Percentiles rank a stretch among this genome's conserved stretches.
phyloP scores from a whole-genome alignment of 2,797 vertebrate species.

The Sebastes glaucus region DNA sequence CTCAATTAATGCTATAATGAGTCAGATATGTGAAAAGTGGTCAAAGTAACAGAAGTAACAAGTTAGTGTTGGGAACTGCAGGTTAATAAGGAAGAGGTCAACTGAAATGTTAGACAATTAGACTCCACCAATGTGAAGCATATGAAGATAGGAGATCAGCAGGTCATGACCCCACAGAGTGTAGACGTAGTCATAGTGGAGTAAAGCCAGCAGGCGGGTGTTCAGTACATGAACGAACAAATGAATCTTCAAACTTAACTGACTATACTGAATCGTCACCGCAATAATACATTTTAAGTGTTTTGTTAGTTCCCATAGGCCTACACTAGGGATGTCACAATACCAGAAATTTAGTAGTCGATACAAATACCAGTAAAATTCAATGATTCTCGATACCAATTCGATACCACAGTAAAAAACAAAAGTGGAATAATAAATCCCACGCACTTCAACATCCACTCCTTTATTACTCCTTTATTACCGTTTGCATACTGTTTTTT shows the following conservation, averaged over 20 bases:
- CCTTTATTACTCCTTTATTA: too few species aligned
- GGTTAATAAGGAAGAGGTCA: not conserved
- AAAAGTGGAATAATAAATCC: too few species aligned
- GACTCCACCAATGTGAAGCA: not conserved
- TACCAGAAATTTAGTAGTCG: too few species aligned
- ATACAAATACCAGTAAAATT: too few species aligned
- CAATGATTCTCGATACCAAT: too few species aligned
- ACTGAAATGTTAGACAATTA: not conserved
- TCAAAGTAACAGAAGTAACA: not conserved
- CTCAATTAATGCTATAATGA: not conserved
- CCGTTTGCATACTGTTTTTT: too few species aligned
- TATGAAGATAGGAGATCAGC: not conserved
- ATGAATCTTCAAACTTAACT: not conserved
- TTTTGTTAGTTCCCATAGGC: too few species aligned
- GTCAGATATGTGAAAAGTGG: not conserved
- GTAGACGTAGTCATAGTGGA: not conserved
- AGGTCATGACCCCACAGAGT: not conserved
- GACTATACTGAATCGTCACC: not conserved
- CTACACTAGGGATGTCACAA: too few species aligned
- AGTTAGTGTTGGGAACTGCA: not conserved
- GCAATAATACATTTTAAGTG: too few species aligned
- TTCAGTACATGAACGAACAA: not conserved
- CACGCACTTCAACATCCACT: too few species aligned
- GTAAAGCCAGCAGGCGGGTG: not conserved
- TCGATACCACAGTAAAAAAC: too few species aligned